Evolutionary conservation across 2,113 vertebrate species (phyloP).

Genomic region (Dermatemys mawii): DNA sequence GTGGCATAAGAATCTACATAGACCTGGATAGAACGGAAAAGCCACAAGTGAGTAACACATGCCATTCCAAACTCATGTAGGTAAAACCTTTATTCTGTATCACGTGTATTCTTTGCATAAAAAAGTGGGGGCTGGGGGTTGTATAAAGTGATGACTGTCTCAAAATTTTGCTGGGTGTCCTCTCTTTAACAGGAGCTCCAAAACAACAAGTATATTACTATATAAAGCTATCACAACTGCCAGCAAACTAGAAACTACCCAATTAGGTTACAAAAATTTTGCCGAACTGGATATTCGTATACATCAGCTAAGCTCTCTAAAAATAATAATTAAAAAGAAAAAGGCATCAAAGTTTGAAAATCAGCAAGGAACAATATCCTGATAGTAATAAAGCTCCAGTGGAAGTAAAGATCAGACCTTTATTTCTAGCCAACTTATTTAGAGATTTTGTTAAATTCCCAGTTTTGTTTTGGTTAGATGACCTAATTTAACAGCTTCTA

Average conservation of each 20-base stretch:
- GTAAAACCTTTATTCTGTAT: not conserved
- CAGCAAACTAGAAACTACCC: not conserved
- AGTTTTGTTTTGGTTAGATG: conserved; percentile 57
- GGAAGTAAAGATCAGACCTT: not conserved
- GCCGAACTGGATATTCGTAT: not conserved
- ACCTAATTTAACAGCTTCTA: conserved; percentile 27
- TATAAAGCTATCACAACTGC: not conserved
- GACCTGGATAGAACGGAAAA: not conserved
- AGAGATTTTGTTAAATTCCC: conserved; percentile 21
- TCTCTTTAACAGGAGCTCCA: not conserved
- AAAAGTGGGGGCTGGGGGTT: not conserved
- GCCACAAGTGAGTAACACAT: not conserved
- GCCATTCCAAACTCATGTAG: not conserved
- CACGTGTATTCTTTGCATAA: not conserved
- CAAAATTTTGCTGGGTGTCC: not conserved
- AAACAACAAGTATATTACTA: not conserved
- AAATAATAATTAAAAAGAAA: not conserved
- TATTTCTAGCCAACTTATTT: not conserved
- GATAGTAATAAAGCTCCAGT: not conserved
- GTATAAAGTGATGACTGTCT: not conserved
- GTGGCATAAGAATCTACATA: not conserved
- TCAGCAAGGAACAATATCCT: not conserved
- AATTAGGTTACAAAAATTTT: not conserved
- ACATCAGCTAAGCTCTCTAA: not conserved
- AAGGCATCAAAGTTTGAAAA: not conserved